Conservation (phyloP, 2,888 invertebrate species). For the Zelleria hepariella region DNA sequence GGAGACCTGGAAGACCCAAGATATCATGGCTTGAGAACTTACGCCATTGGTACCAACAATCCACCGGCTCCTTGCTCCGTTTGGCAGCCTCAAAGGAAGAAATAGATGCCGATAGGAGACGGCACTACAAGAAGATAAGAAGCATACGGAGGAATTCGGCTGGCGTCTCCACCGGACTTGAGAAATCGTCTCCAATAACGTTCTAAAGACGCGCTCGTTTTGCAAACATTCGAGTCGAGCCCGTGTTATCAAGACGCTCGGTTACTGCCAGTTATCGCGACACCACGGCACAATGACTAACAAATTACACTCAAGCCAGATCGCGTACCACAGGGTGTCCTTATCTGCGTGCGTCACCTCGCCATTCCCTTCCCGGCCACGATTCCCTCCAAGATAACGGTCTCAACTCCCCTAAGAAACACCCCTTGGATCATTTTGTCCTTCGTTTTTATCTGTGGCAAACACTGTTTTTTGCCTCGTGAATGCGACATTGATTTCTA, state of each 20-base stretch:
- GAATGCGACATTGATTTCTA: neutral
- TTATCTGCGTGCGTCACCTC: conserved; percentile 4
- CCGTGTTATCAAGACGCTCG: neutral
- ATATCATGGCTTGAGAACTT: no score
- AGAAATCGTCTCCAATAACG: no score
- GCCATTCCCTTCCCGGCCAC: conserved; percentile 15
- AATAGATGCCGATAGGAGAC: no score
- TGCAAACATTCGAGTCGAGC: neutral
- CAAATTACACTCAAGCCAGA: conserved; percentile 29
- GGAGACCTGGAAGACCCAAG: no score
- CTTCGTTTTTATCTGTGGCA: conserved; percentile 37
- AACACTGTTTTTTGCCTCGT: conserved; percentile 27
- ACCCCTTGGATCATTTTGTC: conserved; percentile 33
- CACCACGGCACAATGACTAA: conserved; percentile 37
- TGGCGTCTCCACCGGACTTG: no score
- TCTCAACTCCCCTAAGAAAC: conserved; percentile 22
- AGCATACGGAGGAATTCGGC: no score
- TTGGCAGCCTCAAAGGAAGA: no score
- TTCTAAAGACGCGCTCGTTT: no score
- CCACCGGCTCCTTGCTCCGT: no score
- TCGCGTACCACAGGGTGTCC: conserved; percentile 5
- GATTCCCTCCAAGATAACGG: conserved; percentile 34
- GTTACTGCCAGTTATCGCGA: conserved; percentile 3
- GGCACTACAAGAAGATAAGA: no score
- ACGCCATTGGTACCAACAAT: no score